Base-by-base conservation (phyloP, 2,113 vertebrate genomes). In the Malurus alboscapulatus region DNA sequence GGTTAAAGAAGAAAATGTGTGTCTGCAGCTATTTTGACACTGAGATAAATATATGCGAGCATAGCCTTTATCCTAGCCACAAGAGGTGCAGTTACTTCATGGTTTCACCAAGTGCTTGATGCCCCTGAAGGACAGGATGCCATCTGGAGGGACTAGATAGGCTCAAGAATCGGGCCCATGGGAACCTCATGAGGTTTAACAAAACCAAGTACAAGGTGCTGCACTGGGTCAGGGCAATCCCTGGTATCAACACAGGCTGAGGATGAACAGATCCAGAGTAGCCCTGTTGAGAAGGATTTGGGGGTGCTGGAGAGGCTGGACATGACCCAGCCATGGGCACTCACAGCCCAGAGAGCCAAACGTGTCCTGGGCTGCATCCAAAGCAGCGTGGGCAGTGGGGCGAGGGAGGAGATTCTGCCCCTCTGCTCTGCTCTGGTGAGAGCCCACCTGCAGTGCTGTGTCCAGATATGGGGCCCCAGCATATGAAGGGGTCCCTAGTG, bases 391-490 rank as follows among this genome's bases (percentile, higher is more conserved):
- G n/a, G 0, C 68, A 74, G 27, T 18, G 38, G 19, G 6, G 0
- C 34, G 34, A 80, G 32, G n/a, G 69, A 34, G 29, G 29, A n/a
- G 9, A 47, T 82, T 67, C n/a, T 82, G 27, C 1, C 17, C 16
- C 45, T 40, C 53, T 81, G 7, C 36, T 65, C 17, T 65, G 7
- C 27, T 30, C 20, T 34, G 11, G 1, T 54, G 19, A 47, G n/a
- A 40, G 7, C 54, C 4, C 38, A 75, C 24, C 10, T 47, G 45
- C 10, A 47, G 19, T 0, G 9, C 45, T 53, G 29, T n/a, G n/a
- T 1, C 44, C 53, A 54, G 17, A 20, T 40, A n/a, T 67, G 61
- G 16, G 13, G 0, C 0, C 0, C 6, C 1, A 38, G 38, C 38
- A 38, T 38, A 38, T 38, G 38, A 38, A 38, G 38, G 38, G 13